Conservation (phyloP, 2,888 invertebrate species). For the Hydraecia micacea region DNA sequence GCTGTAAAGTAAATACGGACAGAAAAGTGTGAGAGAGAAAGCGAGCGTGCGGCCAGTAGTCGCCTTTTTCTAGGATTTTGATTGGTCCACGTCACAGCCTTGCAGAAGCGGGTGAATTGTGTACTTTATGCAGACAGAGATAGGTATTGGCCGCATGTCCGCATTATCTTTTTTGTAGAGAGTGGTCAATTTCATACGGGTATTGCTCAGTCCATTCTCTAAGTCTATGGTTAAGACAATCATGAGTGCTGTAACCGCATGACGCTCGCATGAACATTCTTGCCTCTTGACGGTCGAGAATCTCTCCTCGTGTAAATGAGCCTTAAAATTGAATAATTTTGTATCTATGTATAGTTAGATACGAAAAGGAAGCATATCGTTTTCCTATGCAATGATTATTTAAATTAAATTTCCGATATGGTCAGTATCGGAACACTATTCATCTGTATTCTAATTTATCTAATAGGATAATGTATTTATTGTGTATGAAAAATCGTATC, state of each 20-base stretch:
- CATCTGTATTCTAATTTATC: constrained; percentile 34
- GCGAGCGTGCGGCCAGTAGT: too few relatives aligned
- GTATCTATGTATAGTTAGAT: constrained; percentile 18
- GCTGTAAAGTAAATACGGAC: too few relatives aligned
- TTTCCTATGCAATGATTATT: constrained; percentile 32
- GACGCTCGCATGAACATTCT: too few relatives aligned
- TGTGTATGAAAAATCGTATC: constrained; percentile 30
- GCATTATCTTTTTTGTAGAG: too few relatives aligned
- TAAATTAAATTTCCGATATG: background rate
- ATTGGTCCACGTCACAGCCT: too few relatives aligned
- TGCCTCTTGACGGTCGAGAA: background rate
- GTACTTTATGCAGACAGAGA: too few relatives aligned
- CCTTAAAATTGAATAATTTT: constrained; percentile 1
- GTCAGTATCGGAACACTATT: constrained; percentile 22
- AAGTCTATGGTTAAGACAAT: background rate
- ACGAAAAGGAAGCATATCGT: constrained; percentile 36
- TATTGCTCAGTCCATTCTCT: too few relatives aligned
- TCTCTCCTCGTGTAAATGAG: constrained; percentile 16
- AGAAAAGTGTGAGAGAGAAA: too few relatives aligned
- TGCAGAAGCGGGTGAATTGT: too few relatives aligned
- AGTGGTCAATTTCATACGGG: too few relatives aligned
- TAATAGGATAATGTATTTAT: constrained; percentile 36
- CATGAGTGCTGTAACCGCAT: background rate
- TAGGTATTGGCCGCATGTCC: too few relatives aligned
- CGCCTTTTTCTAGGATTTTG: too few relatives aligned